Base-by-base conservation (phyloP, 1,140 invertebrate genomes). In the Drosophila orena region DNA sequence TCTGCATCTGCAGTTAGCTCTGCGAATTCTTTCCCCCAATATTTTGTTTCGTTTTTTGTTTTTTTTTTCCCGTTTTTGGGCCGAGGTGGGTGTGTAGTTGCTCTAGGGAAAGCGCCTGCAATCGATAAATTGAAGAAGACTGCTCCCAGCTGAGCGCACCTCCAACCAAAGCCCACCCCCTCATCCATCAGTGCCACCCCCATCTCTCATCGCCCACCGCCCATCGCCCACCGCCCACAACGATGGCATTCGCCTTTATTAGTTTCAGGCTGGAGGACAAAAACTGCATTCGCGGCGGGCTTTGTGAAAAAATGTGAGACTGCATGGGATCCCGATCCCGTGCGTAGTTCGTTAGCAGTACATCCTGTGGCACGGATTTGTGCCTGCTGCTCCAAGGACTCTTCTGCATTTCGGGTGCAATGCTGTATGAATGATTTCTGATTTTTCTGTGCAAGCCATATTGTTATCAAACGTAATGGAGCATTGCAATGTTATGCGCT, bases 241-340 rank as follows among this genome's bases (percentile, higher is more conserved):
- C 10, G 17, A 17, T 37, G 38, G 27, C 66, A 70, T 70, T 70
- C 64, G 50, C 35, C 69, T 68, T 70, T 70, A 80, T 80, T 85
- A 84, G 77, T 73, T 77, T 77, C 64, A 53, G 61, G 61, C 42
- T 56, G 60, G 43, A 40, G 57, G 59, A 74, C 52, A 58, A 80
- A 79, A 84, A 81, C 57, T 84, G 80, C 81, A 84, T 77, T 27
- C 35, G 37, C 59, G 47, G 42, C 22, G 49, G 37, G 56, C 65
- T 81, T 88, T 77, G 69, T 81, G 74, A 72, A 88, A 81, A 81
- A 79, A 78, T 57, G 53, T 64, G 69, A 65, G 56, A 46, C 59
- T 53, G 55, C 61, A 22, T 22, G 17, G 30, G 72, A 59, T 49
- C 43, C 50, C 34, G 69, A 73, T 56, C 43, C 56, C 57, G 44